phyloP scores from a whole-genome alignment of 2,888 invertebrate genomes.

The Oxytorus armatus region DNA sequence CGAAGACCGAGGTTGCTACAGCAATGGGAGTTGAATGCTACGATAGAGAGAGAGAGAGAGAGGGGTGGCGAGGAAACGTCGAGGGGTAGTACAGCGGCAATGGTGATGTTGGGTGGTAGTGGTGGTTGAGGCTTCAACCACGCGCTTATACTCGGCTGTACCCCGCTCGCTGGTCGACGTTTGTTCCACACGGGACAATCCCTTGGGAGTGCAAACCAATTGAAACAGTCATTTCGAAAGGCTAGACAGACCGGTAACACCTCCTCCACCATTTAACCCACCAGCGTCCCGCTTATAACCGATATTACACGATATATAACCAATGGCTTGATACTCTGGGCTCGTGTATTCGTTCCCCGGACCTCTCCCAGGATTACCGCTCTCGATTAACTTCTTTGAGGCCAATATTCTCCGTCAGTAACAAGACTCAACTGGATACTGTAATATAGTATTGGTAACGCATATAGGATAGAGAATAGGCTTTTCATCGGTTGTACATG shows the following conservation, averaged over 20 bases:
- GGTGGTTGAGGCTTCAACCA: conserved; percentile 55
- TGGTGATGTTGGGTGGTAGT: conserved; percentile 58
- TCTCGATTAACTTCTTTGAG: conserved; percentile 59
- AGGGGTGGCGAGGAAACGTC: conserved; percentile 38
- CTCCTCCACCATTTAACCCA: conserved; percentile 67
- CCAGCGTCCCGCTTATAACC: conserved; percentile 34
- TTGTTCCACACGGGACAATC: conserved; percentile 75
- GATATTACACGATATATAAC: conserved; percentile 38
- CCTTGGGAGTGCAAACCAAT: conserved; percentile 77
- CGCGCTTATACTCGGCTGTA: conserved; percentile 38
- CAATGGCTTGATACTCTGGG: conserved; percentile 1
- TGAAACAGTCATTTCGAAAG: conserved; percentile 76
- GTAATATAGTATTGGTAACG: not conserved
- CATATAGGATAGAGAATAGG: too few species aligned
- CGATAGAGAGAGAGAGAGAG: not conserved
- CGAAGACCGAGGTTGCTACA: conserved; percentile 2
- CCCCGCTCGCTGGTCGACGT: conserved; percentile 67
- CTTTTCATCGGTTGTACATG: not conserved
- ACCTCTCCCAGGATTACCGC: conserved; percentile 52
- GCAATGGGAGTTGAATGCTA: conserved; percentile 26
- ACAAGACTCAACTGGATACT: not conserved
- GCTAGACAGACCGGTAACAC: conserved; percentile 72
- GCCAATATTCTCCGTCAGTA: conserved; percentile 1
- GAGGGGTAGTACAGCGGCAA: conserved; percentile 51
- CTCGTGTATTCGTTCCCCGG: conserved; percentile 37